Evolutionary conservation across 92 coral and sea anemone genomes (phyloP), one percentile per base, ranked within the genome.

Genomic region (Diadumene lineata): DNA sequence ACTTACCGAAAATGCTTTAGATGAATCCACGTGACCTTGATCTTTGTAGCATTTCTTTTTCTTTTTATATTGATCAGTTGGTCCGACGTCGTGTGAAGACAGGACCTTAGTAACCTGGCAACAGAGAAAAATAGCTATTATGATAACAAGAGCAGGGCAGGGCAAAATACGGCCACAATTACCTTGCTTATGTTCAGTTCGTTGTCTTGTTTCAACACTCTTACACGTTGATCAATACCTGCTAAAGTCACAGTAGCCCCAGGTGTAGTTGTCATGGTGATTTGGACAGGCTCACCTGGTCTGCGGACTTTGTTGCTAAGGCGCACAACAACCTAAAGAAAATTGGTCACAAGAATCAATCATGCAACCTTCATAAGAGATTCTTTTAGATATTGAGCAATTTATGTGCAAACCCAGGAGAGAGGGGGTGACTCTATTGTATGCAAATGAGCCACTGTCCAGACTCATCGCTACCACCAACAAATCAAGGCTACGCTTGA

Each of bases 191-290:
- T 66, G 11, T 87, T 81, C 22, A 93, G 79, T 26, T 90, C 96
- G 48, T 90, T 84, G 48, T 88, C 98, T 32, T 79, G 76, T 69
- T 81, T 84, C 62, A 93, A 73, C 28, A 93, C 46, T 66, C 91
- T 84, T 15, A 93, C 90, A 34, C 98, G 90, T 70, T 84, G 87
- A 78, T 93, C 98, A 23, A 93, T 96, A 19, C 96, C 98, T 31
- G 90, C 80, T 15, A 93, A 56, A 10, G 96, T 96, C 48, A 93
- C 93, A 28, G 85, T 85, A 38, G 98, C 90, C 19, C 98, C 98
- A 1, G 90, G 91, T 1, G 85, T 86, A 4, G 96, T 96, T 19
- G 82, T 80, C 73, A 93, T 63, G 11, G 80, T 81, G 66, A 93
- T 61, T 31, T 74, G 83, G n/a, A 96, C 92, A n/a, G 68, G 74